A percentile compares a stretch with the other conserved stretches of the same genome.
Conservation (phyloP, 2,888 invertebrate genomes). For the Lasioglossum malachurum region DNA sequence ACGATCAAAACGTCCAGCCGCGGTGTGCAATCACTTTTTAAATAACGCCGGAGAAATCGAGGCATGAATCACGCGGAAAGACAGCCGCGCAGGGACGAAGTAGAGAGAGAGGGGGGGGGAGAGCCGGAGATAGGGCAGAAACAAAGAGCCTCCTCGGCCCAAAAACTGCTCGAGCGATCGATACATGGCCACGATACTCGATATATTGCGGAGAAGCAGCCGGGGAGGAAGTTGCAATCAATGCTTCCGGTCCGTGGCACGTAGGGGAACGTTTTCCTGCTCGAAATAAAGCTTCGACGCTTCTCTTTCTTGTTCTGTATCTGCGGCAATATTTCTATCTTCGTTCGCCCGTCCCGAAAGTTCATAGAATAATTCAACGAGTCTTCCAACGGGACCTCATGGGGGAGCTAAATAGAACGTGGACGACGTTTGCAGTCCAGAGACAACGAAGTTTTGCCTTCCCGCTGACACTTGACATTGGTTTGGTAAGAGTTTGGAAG, state of each 20-base stretch:
- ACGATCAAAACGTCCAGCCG: conserved; percentile 3
- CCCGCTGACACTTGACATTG: too few relatives aligned
- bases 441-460: too few relatives aligned
- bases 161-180: conserved; percentile 60
- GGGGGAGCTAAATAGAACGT: too few relatives aligned
- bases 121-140: conserved; percentile 15
- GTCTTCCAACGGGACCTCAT: not conserved
- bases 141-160: conserved; percentile 58
- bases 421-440: too few relatives aligned
- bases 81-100: not conserved
- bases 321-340: not conserved
- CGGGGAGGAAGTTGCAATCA: conserved; percentile 56
- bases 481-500: not conserved
- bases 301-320: not conserved
- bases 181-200: conserved; percentile 61
- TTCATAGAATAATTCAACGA: conserved; percentile 15
- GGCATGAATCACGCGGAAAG: conserved; percentile 13
- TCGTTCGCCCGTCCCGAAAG: not conserved
- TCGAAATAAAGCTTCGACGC: not conserved
- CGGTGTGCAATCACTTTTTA: conserved; percentile 45
- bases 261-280: conserved; percentile 17
- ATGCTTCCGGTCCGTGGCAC: conserved; percentile 50
- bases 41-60: conserved; percentile 21
- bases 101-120: not conserved
- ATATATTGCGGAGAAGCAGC: conserved; percentile 58